Conservation (phyloP, 2,797 vertebrate genomes). For the Psittacula echo region DNA sequence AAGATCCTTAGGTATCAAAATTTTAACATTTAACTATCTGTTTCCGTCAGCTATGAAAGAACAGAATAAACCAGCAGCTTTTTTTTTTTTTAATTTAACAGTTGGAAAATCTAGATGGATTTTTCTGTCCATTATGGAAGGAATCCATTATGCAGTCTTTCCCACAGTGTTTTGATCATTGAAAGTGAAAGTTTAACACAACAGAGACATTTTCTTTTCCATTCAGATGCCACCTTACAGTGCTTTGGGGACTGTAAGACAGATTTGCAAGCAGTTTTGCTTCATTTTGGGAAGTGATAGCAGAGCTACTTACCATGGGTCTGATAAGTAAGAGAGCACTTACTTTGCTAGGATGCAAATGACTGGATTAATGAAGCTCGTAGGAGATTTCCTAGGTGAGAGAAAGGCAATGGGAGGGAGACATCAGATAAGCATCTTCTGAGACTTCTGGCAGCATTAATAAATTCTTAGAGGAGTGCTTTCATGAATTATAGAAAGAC, state of each 20-base stretch:
- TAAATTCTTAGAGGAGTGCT: not conserved
- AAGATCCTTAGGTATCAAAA: conserved; percentile 14
- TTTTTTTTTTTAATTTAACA: not conserved
- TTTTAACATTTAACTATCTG: conserved; percentile 30
- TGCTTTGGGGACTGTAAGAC: not conserved
- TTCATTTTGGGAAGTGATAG: not conserved
- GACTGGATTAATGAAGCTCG: not conserved
- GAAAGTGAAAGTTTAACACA: conserved; percentile 29
- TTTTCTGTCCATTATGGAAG: not conserved
- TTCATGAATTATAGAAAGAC: not conserved
- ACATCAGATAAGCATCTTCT: not conserved
- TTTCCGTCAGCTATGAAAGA: conserved; percentile 61
- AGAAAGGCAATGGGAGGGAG: not conserved
- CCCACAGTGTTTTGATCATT: conserved; percentile 37
- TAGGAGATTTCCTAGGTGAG: not conserved
- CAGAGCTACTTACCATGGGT: not conserved
- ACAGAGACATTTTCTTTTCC: not conserved
- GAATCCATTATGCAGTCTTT: not conserved
- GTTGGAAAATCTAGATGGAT: conserved; percentile 14
- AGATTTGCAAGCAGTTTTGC: not conserved
- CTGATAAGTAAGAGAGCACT: not conserved
- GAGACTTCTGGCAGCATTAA: not conserved
- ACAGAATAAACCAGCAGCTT: conserved; percentile 26
- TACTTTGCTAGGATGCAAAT: not conserved
- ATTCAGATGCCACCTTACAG: not conserved